Evolutionary conservation across 2,113 vertebrate species (phyloP).

Genomic region (Thalassoma bifasciatum): DNA sequence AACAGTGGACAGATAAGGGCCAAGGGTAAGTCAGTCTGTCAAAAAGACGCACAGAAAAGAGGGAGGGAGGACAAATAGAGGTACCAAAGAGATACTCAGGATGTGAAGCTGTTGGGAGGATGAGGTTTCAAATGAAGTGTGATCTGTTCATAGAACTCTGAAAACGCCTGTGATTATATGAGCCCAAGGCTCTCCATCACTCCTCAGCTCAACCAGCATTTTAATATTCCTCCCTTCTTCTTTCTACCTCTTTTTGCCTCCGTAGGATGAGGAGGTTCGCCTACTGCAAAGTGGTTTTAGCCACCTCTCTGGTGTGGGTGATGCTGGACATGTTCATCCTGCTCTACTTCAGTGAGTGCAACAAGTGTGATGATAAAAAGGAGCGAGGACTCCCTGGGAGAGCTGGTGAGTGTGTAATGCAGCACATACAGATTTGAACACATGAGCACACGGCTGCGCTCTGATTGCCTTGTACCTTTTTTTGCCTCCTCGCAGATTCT

Average conservation of each 20-base stretch:
- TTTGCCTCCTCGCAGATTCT: slow-evolving; percentile 81
- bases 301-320: slow-evolving; percentile 99
- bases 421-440: neutral
- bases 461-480: neutral
- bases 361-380: slow-evolving; percentile 98
- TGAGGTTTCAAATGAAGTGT: slow-evolving; percentile 7
- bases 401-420: slow-evolving; percentile 66
- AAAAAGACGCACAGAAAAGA: slow-evolving; percentile 14
- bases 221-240: slow-evolving; percentile 1
- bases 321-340: slow-evolving; percentile 99
- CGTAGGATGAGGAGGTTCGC: slow-evolving; percentile 96
- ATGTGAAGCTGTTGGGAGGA: neutral
- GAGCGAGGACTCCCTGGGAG: slow-evolving; percentile 90
- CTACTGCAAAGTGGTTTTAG: slow-evolving; percentile 99
- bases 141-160: slow-evolving; percentile 27
- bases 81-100: slow-evolving; percentile 32
- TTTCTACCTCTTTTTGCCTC: slow-evolving; percentile 10
- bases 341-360: slow-evolving; percentile 99
- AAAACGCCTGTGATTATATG: slow-evolving; percentile 26
- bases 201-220: slow-evolving; percentile 6
- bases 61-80: slow-evolving; percentile 21
- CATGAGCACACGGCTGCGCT: neutral
- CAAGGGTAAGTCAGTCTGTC: neutral
- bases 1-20: slow-evolving; percentile 50
- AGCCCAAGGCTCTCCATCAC: slow-evolving; percentile 5